Base-by-base conservation (phyloP, 2,113 vertebrate genomes). In the Tragelaphus strepsiceros region DNA sequence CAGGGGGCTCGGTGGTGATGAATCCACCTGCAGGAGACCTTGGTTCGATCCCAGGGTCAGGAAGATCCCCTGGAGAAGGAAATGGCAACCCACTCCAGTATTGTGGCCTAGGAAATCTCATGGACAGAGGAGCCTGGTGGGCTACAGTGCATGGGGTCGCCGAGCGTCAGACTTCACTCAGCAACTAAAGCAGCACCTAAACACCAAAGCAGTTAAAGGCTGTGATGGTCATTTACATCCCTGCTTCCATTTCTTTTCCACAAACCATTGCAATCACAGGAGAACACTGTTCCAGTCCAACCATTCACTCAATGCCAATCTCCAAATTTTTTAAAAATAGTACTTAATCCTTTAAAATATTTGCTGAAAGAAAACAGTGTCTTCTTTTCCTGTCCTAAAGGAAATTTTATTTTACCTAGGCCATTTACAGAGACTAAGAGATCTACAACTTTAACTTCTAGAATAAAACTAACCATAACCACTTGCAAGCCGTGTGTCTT, bases 341-440 rank as follows among this genome's bases (percentile, higher is more conserved):
- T 51, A 93, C 51, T 78, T 94, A 94, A 96, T 91, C 90, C 78
- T 88, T 85, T 91, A 96, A 94, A 89, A 96, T 90, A 93, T 26
- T 84, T 86, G 30, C 64, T 82, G 6, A 58, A 93, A 96, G 71
- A 91, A 97, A 89, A 77, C 1, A 77, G 51, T 67, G 6, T 13
- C 58, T 92, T 93, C 39, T 51, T 61, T 94, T 87, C 9, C 85
- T 32, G 39, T 85, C 53, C 71, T 83, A 90, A 39, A 43, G 39
- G n/a, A 89, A 96, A 58, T 90, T 58, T 95, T 80, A 95, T 67
- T 71, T 97, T 80, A 46, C 49, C 24, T 19, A 90, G 51, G 30
- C 61, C 78, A 91, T 51, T 96, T 84, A 94, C 54, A 87, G 71
- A 93, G 28, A 16, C 53, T 93, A 74, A 49, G 77, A 43, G 39